Evolutionary conservation across 2,888 invertebrate species (phyloP), one percentile per base, ranked within the genome.

Genomic region (Tholera decimalis): DNA sequence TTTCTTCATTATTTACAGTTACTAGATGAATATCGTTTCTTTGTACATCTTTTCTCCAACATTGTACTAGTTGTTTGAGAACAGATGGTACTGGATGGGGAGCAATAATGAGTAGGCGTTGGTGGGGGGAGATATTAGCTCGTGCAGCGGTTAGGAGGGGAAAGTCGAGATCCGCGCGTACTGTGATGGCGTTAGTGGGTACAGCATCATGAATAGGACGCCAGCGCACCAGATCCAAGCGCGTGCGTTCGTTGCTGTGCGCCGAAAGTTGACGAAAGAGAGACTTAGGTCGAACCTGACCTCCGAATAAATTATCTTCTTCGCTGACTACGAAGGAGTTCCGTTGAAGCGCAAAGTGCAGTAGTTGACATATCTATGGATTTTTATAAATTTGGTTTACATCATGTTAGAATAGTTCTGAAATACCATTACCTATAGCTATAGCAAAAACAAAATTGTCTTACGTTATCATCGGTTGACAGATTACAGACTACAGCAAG

Each of bases 21-120:
- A 89, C 57, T 24, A 91, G 62, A 20, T 82, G 79, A 39, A 91
- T 77, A 55, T 86, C 79, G 44, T 86, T 87, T 20, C 79, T 72
- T 20, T 83, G 69, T 8, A 73, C 56, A 9, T 83, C 85, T 37
- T 72, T 81, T 57, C 88, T 85, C 87, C 87, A 89, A 61, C 80
- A 50, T 26, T 80, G 73, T 6, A 90, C 79, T 0, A 87, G 65
- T 2, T 84, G 77, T 39, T 75, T 81, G 18, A 80, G 62, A 2
- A 46, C 58, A 2, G 56, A 22, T 2, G 78, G 62, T 4, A 73
- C 62, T 30, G 80, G 80, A 18, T 75, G 65, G 1, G 70, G 58
- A 0, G 75, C 54, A 3, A 81, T 37, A 1, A 80, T 50, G 22
- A 80, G 55, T 4, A 81, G 65, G 2, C 78, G 75, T 47, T 79